Conservation (phyloP, 2,113 vertebrate genomes). For the Eira barbara region DNA sequence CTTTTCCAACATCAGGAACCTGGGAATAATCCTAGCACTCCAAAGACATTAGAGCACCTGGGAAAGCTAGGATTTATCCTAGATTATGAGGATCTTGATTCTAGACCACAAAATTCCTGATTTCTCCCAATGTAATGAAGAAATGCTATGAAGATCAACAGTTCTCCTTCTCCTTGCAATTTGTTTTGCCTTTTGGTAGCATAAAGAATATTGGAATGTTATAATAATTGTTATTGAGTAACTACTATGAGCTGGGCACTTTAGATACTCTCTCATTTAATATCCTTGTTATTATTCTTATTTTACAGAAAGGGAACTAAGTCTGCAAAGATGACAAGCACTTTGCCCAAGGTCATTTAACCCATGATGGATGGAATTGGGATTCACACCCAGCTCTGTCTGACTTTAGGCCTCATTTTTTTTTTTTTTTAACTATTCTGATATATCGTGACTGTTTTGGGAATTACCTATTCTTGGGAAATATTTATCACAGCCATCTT, state of each 20-base stretch:
- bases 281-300: neutral
- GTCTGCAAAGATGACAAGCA: neutral
- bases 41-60: neutral
- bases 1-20: neutral
- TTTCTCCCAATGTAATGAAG: neutral
- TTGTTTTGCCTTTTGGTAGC: neutral
- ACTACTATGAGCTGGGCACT: neutral
- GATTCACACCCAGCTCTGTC: neutral
- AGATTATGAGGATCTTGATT: neutral
- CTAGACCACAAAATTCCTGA: neutral
- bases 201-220: neutral
- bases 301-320: conserved; percentile 24
- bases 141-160: neutral
- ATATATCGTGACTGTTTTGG: conserved; percentile 2
- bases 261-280: neutral
- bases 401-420: neutral
- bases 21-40: neutral
- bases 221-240: neutral
- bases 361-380: neutral
- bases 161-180: neutral
- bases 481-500: conserved; percentile 41
- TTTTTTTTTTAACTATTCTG: neutral
- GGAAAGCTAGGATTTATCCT: neutral
- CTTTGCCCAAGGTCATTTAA: neutral
- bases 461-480: conserved; percentile 37